phyloP scores from a whole-genome alignment of 2,113 vertebrate species.

The Hypanus sabinus region DNA sequence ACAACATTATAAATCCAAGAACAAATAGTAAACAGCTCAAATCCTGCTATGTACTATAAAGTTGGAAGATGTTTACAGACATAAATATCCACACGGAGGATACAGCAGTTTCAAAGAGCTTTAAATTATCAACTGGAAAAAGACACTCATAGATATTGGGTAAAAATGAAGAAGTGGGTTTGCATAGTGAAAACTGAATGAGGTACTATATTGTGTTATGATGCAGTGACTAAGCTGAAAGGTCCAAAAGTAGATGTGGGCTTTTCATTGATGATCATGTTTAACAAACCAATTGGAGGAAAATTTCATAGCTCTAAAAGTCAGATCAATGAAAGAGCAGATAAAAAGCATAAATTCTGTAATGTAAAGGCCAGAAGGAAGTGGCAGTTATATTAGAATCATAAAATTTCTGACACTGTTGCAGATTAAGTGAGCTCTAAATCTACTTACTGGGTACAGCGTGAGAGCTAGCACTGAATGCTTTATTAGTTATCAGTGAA shows the following conservation, averaged over 20 bases:
- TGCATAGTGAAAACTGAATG: background rate
- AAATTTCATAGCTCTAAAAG: background rate
- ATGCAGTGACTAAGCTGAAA: background rate
- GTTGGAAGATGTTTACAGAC: constrained; percentile 1
- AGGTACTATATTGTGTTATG: background rate
- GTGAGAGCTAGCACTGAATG: background rate
- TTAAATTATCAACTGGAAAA: background rate
- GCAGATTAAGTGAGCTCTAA: background rate
- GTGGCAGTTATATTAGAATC: constrained; percentile 6
- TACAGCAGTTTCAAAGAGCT: background rate
- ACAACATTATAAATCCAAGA: background rate
- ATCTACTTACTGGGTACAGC: background rate
- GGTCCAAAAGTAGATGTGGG: background rate
- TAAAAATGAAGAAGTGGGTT: background rate
- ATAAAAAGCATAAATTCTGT: background rate
- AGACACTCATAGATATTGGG: background rate
- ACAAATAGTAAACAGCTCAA: background rate
- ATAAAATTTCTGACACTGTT: background rate
- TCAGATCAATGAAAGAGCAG: background rate
- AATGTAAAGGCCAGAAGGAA: background rate
- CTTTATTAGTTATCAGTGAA: background rate
- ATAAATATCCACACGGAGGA: background rate
- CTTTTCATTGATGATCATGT: constrained; percentile 3
- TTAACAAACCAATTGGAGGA: background rate
- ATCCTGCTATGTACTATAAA: background rate